These are phyloP conservation scores for Drosophila yooni DNA, from an alignment of 2,888 invertebrate genomes.

Conservation along the genomic window DNA sequence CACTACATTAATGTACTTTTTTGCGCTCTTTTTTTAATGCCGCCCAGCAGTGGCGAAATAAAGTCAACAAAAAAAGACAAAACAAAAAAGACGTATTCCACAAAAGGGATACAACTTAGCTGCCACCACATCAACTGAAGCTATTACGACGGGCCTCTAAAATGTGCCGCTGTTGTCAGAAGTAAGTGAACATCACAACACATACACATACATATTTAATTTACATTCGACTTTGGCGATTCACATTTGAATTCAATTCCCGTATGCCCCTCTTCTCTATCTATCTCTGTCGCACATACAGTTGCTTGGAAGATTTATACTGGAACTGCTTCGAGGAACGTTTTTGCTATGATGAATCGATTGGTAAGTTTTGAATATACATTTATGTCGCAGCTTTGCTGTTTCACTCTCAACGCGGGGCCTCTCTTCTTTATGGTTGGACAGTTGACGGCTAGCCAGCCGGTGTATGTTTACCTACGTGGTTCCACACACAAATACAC, in stretches of 20 bases:
- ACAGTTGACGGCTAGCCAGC: conserved; percentile 49
- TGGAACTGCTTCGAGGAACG: conserved; percentile 91
- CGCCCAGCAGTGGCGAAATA: conserved; percentile 17
- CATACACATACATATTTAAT: conserved; percentile 10
- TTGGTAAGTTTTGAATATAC: conserved; percentile 85
- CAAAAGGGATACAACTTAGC: conserved; percentile 15
- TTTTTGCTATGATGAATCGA: conserved; percentile 90
- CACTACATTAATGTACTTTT: conserved; percentile 60
- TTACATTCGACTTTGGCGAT: conserved; percentile 28
- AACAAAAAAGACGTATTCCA: conserved; percentile 3
- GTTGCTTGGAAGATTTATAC: conserved; percentile 90
- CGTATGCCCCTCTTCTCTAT: conserved; percentile 12
- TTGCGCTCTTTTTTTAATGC: conserved; percentile 40
- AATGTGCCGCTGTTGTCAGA: conserved; percentile 85
- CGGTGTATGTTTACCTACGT: conserved; percentile 56
- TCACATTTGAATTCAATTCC: conserved; percentile 41
- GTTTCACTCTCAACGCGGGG: conserved; percentile 11
- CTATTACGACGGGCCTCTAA: conserved; percentile 43
- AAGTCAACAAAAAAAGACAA: conserved; percentile 22
- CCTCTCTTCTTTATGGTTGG: conserved; percentile 26
- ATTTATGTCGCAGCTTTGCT: conserved; percentile 28
- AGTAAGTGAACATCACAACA: conserved; percentile 71
- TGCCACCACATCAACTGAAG: conserved; percentile 10
- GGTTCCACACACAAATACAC: conserved; percentile 17
- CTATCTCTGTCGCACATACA: conserved; percentile 69